Evolutionary conservation across 2,888 invertebrate genomes (phyloP), one percentile per base, ranked within the genome.

Genomic region (Erebia ligea): DNA sequence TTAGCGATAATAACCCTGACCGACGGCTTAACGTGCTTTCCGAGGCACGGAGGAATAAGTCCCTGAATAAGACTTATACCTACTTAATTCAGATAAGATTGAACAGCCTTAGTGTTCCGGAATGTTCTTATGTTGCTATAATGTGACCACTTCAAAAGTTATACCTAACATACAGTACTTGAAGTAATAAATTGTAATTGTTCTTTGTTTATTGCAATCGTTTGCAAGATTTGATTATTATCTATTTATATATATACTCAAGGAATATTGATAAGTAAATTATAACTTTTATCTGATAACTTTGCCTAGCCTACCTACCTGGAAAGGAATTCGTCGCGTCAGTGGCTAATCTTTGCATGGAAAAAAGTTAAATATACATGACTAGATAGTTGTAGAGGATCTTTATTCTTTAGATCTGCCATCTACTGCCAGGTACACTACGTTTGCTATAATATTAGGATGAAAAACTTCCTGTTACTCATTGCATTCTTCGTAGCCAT

Each of bases 401-500:
- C 34, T 34, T 34, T 34, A 34, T 34, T 34, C 34, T 34, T 34
- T 34, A 6, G 5, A 6, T 34, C 34, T 34, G 5, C 25, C 34
- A 6, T 34, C 34, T n/a, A n/a, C n/a, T n/a, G n/a, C n/a, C n/a
- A n/a, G n/a, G n/a, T n/a, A n/a, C 25, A 25, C 25, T 42, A 11
- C 42, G 42, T 11, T 11, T 13, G 13, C 45, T 45, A 13, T 13
- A 58, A 58, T 34, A 34, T 9, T 34, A 15, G 1, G 1, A 17
- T 11, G 15, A 15, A 57, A 57, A 19, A 21, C 15, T 66, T 40
- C 21, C 2, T 4, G 17, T 68, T 69, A 54, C 48, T 74, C 73
- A 76, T 78, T 74, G 63, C 75, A 68, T 78, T 78, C 62, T 61
- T 54, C 68, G 34, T 67, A 54, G 68, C 54, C 45, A 76, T 54